Percentiles rank a stretch among this genome's conserved stretches.
Conservation (phyloP, 2,888 invertebrate species). For the Leucophenga montana region DNA sequence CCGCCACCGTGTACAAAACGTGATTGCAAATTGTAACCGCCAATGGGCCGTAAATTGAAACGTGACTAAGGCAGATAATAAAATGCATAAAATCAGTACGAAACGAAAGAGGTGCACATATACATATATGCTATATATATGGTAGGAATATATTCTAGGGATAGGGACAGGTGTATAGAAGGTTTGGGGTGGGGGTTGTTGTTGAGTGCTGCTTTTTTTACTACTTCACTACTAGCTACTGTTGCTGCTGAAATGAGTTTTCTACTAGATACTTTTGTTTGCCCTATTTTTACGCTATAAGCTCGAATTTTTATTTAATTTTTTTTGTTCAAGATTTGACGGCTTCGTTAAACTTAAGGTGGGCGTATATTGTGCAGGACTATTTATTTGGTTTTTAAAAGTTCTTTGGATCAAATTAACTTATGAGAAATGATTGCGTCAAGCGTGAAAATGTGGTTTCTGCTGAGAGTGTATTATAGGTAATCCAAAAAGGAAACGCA, state of each 20-base stretch:
- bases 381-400: neutral
- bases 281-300: no score
- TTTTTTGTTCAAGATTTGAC: no score
- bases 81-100: constrained; percentile 68
- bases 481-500: no score
- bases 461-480: constrained; percentile 45
- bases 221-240: no score
- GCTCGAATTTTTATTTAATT: no score
- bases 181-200: constrained; percentile 38
- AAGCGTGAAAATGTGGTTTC: constrained; percentile 31
- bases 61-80: constrained; percentile 70
- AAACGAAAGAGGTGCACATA: no score
- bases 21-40: constrained; percentile 73
- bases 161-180: no score
- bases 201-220: neutral
- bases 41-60: constrained; percentile 73
- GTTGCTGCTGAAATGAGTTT: constrained; percentile 16
- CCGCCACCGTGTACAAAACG: constrained; percentile 52
- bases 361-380: no score
- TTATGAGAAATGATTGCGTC: constrained; percentile 28
- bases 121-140: no score
- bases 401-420: neutral
- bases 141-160: no score
- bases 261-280: neutral
- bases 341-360: no score